A percentile compares a stretch with the other conserved stretches of the same genome.
Evolutionary conservation across 2,888 invertebrate species (phyloP).

Genomic region (Petrolisthes manimaculis): DNA sequence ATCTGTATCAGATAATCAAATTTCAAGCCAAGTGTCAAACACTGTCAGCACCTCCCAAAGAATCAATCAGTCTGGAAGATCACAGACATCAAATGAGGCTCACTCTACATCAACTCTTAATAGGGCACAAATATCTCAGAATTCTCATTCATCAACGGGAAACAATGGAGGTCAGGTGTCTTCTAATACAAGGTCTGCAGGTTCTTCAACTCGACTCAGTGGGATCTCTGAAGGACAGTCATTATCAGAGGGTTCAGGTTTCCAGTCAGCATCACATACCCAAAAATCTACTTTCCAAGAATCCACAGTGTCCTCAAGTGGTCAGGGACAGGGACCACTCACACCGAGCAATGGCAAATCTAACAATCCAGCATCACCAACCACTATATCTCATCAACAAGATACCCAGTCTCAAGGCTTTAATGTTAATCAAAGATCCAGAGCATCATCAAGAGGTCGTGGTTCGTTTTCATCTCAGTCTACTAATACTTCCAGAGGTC

Average conservation of each 20-base stretch:
- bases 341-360: background rate
- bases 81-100: background rate
- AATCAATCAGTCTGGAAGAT: background rate
- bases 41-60: slow-evolving; percentile 4
- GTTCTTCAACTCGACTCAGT: background rate
- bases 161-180: background rate
- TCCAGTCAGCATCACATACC: background rate
- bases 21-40: background rate
- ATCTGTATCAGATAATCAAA: background rate
- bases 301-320: background rate
- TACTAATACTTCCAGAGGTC: background rate
- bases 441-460: background rate
- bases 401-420: background rate
- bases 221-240: background rate
- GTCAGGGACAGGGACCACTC: background rate
- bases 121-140: background rate
- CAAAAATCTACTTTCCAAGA: background rate
- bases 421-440: background rate
- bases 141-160: background rate
- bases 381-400: background rate
- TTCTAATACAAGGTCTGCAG: background rate
- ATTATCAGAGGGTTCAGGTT: background rate
- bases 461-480: background rate
- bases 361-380: background rate
- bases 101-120: no score